Evolutionary conservation across 2,113 vertebrate species (phyloP).

Genomic region (Campylomormyrus numenius): DNA sequence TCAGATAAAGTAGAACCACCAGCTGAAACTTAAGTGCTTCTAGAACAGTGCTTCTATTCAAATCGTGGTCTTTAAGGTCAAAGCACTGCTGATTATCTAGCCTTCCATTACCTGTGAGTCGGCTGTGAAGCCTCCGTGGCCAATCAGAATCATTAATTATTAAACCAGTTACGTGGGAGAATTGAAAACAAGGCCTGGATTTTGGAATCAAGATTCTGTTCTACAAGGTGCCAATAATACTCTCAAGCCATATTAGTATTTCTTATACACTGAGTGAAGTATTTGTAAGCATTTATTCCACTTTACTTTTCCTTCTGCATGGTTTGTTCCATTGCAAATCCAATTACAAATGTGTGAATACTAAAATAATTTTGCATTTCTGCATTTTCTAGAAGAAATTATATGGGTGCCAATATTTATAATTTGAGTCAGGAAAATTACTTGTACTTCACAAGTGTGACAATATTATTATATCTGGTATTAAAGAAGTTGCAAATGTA

Average conservation of each 20-base stretch:
- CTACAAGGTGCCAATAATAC: not conserved
- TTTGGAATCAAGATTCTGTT: not conserved
- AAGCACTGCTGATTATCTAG: not conserved
- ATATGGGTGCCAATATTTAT: not conserved
- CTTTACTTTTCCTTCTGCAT: not conserved
- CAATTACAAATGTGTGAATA: not conserved
- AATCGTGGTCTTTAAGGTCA: not conserved
- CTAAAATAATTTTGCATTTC: not conserved
- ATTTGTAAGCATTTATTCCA: not conserved
- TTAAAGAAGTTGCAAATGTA: not conserved
- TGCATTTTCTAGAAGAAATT: not conserved
- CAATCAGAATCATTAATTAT: not conserved
- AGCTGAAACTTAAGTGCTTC: not conserved
- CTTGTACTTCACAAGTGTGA: not conserved
- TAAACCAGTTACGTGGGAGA: not conserved
- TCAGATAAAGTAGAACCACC: not conserved
- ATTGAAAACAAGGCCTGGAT: not conserved
- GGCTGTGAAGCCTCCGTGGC: not conserved
- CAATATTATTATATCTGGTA: not conserved
- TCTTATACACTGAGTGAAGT: not conserved
- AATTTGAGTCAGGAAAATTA: not conserved
- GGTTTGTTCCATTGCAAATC: not conserved
- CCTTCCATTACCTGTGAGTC: not conserved
- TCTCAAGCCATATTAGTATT: not conserved
- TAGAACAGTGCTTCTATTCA: not conserved